These are phyloP conservation scores for Camponotus pennsylvanicus DNA, from an alignment of 1,140 invertebrate genomes.

Conservation along the genomic window DNA sequence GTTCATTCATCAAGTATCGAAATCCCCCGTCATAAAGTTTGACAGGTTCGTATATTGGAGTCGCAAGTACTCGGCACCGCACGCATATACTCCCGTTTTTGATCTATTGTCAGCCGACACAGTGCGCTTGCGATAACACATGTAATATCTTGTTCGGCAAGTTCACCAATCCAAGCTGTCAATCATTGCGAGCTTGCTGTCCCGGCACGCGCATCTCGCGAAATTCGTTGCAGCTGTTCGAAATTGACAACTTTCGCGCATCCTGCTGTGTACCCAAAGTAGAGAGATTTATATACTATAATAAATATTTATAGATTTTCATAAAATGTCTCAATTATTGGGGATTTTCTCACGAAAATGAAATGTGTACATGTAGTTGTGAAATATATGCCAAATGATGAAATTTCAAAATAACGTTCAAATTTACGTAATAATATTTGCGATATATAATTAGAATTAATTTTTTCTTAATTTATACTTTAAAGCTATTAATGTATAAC, in stretches of 20 bases:
- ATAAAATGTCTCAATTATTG: neutral
- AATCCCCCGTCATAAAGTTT: conserved; percentile 77
- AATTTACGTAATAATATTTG: no score
- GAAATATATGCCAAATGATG: neutral
- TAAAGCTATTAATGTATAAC: neutral
- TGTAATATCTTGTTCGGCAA: conserved; percentile 77
- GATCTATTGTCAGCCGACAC: conserved; percentile 76
- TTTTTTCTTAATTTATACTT: neutral
- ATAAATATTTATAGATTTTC: conserved; percentile 1
- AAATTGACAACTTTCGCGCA: conserved; percentile 49
- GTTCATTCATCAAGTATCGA: conserved; percentile 78
- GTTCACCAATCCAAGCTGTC: conserved; percentile 72
- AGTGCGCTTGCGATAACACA: conserved; percentile 71
- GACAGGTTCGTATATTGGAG: conserved; percentile 76
- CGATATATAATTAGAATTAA: neutral
- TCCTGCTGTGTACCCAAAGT: neutral
- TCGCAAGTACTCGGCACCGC: conserved; percentile 69
- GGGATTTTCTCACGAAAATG: neutral
- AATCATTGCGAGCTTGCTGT: conserved; percentile 53
- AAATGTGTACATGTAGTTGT: neutral
- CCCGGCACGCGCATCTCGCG: conserved; percentile 45
- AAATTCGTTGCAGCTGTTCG: conserved; percentile 48
- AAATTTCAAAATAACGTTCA: no score
- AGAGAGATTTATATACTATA: neutral
- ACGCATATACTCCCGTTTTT: conserved; percentile 65